Evolutionary conservation across 2,888 invertebrate species (phyloP).

Genomic region (Nephrocerus scutellatus): DNA sequence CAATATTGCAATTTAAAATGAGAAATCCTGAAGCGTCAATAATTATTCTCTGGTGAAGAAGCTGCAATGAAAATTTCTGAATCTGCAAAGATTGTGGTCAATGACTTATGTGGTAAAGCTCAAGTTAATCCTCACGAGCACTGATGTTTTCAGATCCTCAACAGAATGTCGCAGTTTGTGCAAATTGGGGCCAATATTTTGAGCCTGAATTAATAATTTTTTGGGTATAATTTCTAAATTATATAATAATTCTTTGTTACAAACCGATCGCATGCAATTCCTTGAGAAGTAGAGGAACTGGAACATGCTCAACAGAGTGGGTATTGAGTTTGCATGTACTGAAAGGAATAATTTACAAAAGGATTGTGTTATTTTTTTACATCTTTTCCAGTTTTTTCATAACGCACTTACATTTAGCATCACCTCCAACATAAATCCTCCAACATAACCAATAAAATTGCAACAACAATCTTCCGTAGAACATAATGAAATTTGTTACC

Average conservation of each 20-base stretch:
- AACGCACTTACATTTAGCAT: slow-evolving; percentile 19
- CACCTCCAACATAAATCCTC: slow-evolving; percentile 19
- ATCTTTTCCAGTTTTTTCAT: no score
- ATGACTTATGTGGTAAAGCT: no score
- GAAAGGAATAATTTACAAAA: slow-evolving; percentile 3
- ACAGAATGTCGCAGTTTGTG: slow-evolving; percentile 23
- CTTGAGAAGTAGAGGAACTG: slow-evolving; percentile 24
- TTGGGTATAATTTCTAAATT: no score
- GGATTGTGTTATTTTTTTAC: no score
- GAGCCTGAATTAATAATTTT: slow-evolving; percentile 19
- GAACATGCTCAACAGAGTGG: slow-evolving; percentile 24
- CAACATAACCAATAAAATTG: slow-evolving; percentile 25
- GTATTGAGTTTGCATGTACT: slow-evolving; percentile 24
- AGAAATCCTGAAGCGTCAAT: slow-evolving; percentile 27
- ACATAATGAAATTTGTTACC: slow-evolving; percentile 17
- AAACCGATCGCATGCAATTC: slow-evolving; percentile 28
- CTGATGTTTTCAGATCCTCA: slow-evolving; percentile 22
- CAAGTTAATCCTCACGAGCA: slow-evolving; percentile 23
- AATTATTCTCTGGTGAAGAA: slow-evolving; percentile 27
- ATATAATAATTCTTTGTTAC: not conserved
- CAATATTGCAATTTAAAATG: slow-evolving; percentile 22
- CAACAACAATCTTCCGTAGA: slow-evolving; percentile 21
- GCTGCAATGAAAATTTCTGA: slow-evolving; percentile 29
- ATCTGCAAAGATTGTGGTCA: no score
- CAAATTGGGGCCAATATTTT: slow-evolving; percentile 22